phyloP scores from a whole-genome alignment of 2,888 invertebrate species.

The Hirtodrosophila alboralis region DNA sequence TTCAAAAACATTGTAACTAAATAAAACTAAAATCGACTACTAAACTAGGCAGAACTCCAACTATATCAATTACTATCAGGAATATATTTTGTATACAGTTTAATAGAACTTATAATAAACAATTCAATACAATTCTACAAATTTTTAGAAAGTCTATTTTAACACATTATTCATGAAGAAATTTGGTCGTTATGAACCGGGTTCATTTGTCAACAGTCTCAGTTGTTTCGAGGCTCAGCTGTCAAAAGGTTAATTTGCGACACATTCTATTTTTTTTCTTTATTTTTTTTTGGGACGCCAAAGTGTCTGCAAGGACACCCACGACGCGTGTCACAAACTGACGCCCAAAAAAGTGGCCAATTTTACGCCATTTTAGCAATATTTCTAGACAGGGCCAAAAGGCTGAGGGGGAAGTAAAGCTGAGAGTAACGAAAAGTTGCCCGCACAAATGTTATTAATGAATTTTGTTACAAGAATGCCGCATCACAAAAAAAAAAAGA shows the following conservation, averaged over 20 bases:
- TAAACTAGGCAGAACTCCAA: too few relatives aligned
- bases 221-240: slow-evolving; percentile 38
- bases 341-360: slow-evolving; percentile 69
- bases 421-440: slow-evolving; percentile 23
- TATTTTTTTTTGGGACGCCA: slow-evolving; percentile 3
- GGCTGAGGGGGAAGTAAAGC: background rate
- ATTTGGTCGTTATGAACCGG: background rate
- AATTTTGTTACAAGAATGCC: slow-evolving; percentile 49
- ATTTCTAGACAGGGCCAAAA: slow-evolving; percentile 46
- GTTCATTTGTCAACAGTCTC: slow-evolving; percentile 50
- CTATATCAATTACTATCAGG: too few relatives aligned
- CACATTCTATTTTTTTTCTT: slow-evolving; percentile 68
- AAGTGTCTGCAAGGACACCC: slow-evolving; percentile 42
- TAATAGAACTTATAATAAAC: too few relatives aligned
- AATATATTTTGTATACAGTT: too few relatives aligned
- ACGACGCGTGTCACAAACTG: slow-evolving; percentile 45
- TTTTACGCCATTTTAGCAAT: slow-evolving; percentile 80
- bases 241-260: slow-evolving; percentile 81
- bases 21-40: too few relatives aligned
- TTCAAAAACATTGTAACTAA: too few relatives aligned
- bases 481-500: slow-evolving; percentile 13
- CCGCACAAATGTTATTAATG: slow-evolving; percentile 74
- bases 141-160: too few relatives aligned
- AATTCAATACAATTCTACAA: too few relatives aligned
- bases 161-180: too few relatives aligned